phyloP scores from a whole-genome alignment of 2,888 invertebrate species.

The Pristionchus entomophagus region DNA sequence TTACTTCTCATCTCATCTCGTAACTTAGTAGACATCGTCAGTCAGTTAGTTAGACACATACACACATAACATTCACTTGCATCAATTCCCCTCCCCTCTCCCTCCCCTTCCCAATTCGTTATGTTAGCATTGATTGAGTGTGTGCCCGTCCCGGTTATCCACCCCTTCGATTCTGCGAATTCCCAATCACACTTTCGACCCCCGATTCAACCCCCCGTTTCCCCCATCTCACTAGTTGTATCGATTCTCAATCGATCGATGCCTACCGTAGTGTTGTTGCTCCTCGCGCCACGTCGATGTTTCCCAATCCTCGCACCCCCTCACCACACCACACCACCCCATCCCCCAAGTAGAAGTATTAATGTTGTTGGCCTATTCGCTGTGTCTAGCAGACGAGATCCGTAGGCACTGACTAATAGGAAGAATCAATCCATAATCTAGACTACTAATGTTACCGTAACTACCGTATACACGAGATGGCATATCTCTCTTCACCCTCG shows the following conservation, averaged over 20 bases:
- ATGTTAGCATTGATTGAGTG: conserved; percentile 7
- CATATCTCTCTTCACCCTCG: conserved; percentile 7
- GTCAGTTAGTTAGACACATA: background rate
- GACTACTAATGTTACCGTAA: conserved; percentile 27
- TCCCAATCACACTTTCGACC: background rate
- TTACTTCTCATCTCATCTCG: conserved; percentile 16
- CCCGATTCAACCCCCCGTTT: background rate
- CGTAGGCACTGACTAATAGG: conserved; percentile 17
- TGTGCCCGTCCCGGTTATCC: conserved; percentile 6
- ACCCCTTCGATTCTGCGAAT: conserved; percentile 34
- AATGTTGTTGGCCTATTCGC: background rate
- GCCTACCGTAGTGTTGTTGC: conserved; percentile 29
- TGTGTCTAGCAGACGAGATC: background rate
- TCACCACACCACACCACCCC: background rate
- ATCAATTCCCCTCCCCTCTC: background rate
- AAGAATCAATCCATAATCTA: background rate
- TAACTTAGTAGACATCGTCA: conserved; percentile 3
- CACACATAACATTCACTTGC: background rate
- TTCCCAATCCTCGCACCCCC: conserved; percentile 7
- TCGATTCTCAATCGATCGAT: conserved; percentile 42
- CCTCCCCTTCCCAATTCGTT: background rate
- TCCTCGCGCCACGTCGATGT: background rate
- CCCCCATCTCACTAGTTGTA: background rate
- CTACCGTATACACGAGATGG: conserved; percentile 21
- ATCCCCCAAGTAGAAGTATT: conserved; percentile 5